A percentile compares a stretch with the other conserved stretches of the same genome.
Conservation (phyloP, 2,888 invertebrate genomes). For the Pseudococcus viburni region DNA sequence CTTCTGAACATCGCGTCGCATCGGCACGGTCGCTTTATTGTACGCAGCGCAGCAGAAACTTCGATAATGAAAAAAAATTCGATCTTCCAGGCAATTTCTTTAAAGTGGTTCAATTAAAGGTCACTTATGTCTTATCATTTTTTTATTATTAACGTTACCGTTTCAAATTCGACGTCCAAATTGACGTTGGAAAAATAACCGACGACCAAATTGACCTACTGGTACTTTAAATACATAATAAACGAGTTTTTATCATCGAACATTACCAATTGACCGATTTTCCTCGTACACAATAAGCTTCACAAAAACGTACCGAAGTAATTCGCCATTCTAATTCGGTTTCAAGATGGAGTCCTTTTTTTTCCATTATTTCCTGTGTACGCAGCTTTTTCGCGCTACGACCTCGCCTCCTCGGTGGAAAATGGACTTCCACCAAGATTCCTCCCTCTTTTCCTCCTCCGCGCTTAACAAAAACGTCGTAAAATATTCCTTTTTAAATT, state of each 20-base stretch:
- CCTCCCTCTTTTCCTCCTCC: no score
- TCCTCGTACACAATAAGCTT: no score
- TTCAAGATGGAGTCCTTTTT: no score
- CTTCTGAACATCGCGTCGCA: neutral
- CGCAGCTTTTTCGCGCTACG: no score
- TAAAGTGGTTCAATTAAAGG: slow-evolving; percentile 6
- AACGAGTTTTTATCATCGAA: neutral
- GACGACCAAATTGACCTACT: neutral
- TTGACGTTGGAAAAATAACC: neutral
- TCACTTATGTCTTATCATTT: neutral
- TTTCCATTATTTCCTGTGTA: no score
- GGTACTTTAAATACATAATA: neutral
- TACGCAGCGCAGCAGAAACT: neutral
- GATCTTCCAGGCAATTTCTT: neutral
- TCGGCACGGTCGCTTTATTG: neutral
- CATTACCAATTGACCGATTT: no score
- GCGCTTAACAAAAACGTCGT: no score
- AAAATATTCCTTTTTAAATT: no score
- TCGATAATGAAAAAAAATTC: slow-evolving; percentile 4
- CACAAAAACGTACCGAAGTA: no score
- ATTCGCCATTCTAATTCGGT: no score
- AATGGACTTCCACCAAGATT: no score
- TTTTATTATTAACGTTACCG: neutral
- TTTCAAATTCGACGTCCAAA: neutral
- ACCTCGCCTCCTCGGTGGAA: no score